Base-by-base conservation (phyloP, 1,140 invertebrate genomes). In the Atta colombica region DNA sequence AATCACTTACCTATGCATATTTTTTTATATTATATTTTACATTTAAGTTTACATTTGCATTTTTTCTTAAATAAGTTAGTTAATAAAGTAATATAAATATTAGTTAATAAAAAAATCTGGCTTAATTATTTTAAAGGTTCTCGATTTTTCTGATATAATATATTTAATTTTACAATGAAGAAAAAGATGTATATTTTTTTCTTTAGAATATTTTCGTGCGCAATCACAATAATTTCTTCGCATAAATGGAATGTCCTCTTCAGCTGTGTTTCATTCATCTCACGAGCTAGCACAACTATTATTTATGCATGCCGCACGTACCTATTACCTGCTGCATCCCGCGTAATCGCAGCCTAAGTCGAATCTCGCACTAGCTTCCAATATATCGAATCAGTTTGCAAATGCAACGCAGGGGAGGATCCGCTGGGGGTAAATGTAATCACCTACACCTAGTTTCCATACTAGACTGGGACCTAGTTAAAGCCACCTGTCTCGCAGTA, bases 361-460 rank as follows among this genome's bases (percentile, higher is more conserved):
- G 75, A 85, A 85, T 85, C 65, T 66, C 25, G 25, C 61, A 35
- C 39, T 65, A 21, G 21, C 12, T 39, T 31, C 21, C 31, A 68
- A 78, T 74, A 85, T 61, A 85, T 90, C 72, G 85, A 89, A 77
- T 63, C 71, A 74, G 25, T 87, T 75, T 69, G 68, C 78, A 90
- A 90, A 90, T 75, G 85, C 78, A 65, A 68, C 45, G 45, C 72
- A 35, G n/a, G 68, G 74, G 65, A 53, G 39, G 53, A 82, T 82
- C 66, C 68, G 45, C 28, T 68, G 28, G 63, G 61, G 88, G 75
- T 90, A 77, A 78, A 88, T 77, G 69, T 77, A 87, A 90, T 90
- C 86, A 66, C 31, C 85, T 60, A 80, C 86, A 80, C 89, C 86
- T 39, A 75, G 75, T 80, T 80, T 85, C 58, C 58, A 35, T 65